Evolutionary conservation across 1,140 invertebrate genomes (phyloP).

Genomic region (Diorhabda elongata): DNA sequence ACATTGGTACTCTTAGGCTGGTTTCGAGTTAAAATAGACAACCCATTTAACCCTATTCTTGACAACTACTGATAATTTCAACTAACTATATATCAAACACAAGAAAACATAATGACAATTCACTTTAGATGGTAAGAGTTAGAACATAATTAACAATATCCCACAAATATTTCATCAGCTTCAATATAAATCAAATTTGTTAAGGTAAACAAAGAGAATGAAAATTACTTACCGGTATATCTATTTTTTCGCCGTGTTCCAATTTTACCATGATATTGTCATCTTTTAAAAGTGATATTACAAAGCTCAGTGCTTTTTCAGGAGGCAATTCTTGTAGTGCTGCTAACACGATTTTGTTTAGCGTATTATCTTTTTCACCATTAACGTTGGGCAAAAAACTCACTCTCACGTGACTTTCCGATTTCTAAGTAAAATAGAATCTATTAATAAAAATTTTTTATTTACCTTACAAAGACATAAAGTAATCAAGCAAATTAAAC

Average conservation of each 20-base stretch:
- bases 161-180: too few species aligned
- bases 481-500: not conserved
- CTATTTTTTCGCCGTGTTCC: conserved; percentile 42
- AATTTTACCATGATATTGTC: conserved; percentile 47
- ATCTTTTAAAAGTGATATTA: conserved; percentile 64
- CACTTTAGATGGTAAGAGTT: too few species aligned
- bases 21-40: too few species aligned
- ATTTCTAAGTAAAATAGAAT: conserved; percentile 47
- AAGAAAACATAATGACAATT: too few species aligned
- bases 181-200: too few species aligned
- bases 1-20: too few species aligned
- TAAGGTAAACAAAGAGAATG: not conserved
- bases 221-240: conserved; percentile 35
- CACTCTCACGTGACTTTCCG: conserved; percentile 56
- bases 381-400: conserved; percentile 64
- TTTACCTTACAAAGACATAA: too few species aligned
- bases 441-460: not conserved
- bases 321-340: conserved; percentile 59
- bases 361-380: conserved; percentile 46
- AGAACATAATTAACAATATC: too few species aligned
- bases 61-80: too few species aligned
- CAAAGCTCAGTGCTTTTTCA: conserved; percentile 59
- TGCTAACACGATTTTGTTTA: conserved; percentile 61
- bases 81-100: too few species aligned
- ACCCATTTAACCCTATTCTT: too few species aligned